A percentile compares a stretch with the other conserved stretches of the same genome.
These are phyloP conservation scores for Meles meles DNA, from an alignment of 2,113 vertebrate species.

Conservation along the genomic window DNA sequence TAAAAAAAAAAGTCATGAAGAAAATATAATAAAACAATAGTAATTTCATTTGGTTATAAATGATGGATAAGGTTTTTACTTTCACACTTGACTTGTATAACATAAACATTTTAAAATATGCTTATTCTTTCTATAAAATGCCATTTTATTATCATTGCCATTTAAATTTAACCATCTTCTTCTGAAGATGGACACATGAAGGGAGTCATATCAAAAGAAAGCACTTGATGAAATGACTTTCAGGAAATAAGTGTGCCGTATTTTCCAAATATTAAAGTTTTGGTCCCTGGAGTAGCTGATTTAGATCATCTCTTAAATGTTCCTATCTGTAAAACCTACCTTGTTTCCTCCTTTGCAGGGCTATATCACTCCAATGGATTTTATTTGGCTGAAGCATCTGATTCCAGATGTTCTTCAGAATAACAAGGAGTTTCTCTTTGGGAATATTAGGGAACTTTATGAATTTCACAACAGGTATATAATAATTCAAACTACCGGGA, in stretches of 20 bases:
- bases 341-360: slow-evolving; percentile 82
- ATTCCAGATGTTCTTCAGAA: slow-evolving; percentile 90
- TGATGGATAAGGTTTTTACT: background rate
- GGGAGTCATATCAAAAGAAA: background rate
- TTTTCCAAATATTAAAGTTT: background rate
- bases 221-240: background rate
- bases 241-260: background rate
- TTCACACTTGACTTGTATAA: background rate
- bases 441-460: slow-evolving; percentile 94
- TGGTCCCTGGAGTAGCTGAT: background rate
- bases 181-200: background rate
- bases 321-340: background rate
- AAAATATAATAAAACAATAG: background rate
- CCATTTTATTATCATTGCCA: background rate
- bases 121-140: slow-evolving; percentile 4
- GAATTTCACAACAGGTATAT: slow-evolving; percentile 93
- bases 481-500: background rate
- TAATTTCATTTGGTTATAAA: background rate
- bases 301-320: background rate
- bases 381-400: slow-evolving; percentile 89
- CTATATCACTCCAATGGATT: slow-evolving; percentile 92
- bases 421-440: slow-evolving; percentile 94
- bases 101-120: background rate
- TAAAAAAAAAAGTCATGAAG: slow-evolving; percentile 20
- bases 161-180: background rate